Evolutionary conservation across 2,888 invertebrate genomes (phyloP).

Genomic region (Oxyteleia sp.): DNA sequence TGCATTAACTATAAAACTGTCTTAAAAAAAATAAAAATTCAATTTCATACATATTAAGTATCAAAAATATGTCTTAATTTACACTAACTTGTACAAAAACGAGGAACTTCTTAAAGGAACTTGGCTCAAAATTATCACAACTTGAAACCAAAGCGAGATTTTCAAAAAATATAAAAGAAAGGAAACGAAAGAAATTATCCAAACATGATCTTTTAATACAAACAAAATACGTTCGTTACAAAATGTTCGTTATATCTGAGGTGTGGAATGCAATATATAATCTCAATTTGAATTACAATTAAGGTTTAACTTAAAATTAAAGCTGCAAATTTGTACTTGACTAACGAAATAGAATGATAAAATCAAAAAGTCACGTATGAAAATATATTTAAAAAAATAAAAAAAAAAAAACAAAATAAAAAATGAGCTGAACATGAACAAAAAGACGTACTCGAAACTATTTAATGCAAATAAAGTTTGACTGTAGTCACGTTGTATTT

Average conservation of each 20-base stretch:
- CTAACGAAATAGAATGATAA: constrained; percentile 17
- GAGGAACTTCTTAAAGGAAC: not conserved
- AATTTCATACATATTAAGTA: no score
- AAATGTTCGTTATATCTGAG: constrained; percentile 47
- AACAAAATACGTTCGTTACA: constrained; percentile 66
- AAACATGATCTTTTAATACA: constrained; percentile 64
- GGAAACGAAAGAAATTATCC: constrained; percentile 46
- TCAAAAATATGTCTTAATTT: no score
- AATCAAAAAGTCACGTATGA: not conserved
- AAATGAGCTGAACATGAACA: constrained; percentile 28
- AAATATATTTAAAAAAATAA: constrained; percentile 2
- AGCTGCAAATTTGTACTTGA: constrained; percentile 57
- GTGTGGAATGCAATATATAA: constrained; percentile 66
- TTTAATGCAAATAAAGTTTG: constrained; percentile 65
- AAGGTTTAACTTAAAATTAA: constrained; percentile 57
- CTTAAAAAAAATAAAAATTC: no score
- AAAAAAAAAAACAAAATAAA: not conserved
- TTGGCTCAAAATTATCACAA: not conserved
- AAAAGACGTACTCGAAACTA: constrained; percentile 50
- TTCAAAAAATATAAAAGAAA: constrained; percentile 13
- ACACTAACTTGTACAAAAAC: not conserved
- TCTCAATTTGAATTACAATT: constrained; percentile 61
- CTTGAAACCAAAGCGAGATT: not conserved
- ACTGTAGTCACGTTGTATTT: constrained; percentile 71
- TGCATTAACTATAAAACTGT: no score